phyloP scores from a whole-genome alignment of 2,888 invertebrate genomes.

The Chelonus formosanus region DNA sequence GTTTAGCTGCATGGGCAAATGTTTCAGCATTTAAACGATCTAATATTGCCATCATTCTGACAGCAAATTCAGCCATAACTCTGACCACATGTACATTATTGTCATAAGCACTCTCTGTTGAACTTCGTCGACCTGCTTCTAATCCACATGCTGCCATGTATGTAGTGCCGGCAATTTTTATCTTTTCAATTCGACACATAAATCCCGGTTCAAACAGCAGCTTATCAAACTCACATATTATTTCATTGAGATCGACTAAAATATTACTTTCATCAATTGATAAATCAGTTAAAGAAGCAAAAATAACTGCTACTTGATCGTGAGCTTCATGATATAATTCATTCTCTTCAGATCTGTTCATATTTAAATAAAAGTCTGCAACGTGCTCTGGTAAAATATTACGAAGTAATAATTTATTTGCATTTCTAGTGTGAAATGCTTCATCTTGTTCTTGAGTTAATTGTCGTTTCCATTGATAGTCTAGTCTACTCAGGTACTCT shows the following conservation, averaged over 20 bases:
- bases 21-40: slow-evolving; percentile 70
- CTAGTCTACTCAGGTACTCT: slow-evolving; percentile 88
- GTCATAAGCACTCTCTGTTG: slow-evolving; percentile 56
- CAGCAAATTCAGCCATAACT: slow-evolving; percentile 77
- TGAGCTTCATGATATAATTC: slow-evolving; percentile 90
- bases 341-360: slow-evolving; percentile 73
- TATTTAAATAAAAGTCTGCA: slow-evolving; percentile 80
- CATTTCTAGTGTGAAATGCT: slow-evolving; percentile 84
- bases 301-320: slow-evolving; percentile 92
- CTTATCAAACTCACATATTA: slow-evolving; percentile 93
- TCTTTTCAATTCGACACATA: slow-evolving; percentile 85
- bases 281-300: slow-evolving; percentile 88
- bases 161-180: slow-evolving; percentile 95
- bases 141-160: slow-evolving; percentile 98
- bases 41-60: slow-evolving; percentile 75
- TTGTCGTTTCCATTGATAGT: slow-evolving; percentile 83
- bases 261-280: slow-evolving; percentile 75
- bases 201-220: slow-evolving; percentile 73
- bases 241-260: slow-evolving; percentile 78
- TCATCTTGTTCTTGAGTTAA: slow-evolving; percentile 83
- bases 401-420: slow-evolving; percentile 87
- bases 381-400: slow-evolving; percentile 95
- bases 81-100: slow-evolving; percentile 65
- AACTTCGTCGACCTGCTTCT: slow-evolving; percentile 76
- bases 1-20: slow-evolving; percentile 59